A percentile compares a stretch with the other conserved stretches of the same genome.
Evolutionary conservation across 2,113 vertebrate genomes (phyloP).

Genomic region (Chaetops frenatus): DNA sequence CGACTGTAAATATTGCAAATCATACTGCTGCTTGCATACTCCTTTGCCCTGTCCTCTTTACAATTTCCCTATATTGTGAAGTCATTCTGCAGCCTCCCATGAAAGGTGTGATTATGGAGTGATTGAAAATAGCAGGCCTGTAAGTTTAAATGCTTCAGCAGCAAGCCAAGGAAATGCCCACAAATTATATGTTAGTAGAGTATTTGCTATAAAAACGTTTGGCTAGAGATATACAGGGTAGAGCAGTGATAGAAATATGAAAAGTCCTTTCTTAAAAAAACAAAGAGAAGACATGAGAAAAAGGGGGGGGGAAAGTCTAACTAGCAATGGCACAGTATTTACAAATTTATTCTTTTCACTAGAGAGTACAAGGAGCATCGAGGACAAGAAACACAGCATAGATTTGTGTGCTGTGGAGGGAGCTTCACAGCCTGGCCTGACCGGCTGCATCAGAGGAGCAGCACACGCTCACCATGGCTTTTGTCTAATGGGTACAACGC

Average conservation of each 20-base stretch:
- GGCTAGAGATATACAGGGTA: not conserved
- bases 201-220: not conserved
- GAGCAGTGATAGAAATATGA: not conserved
- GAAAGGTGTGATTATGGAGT: not conserved
- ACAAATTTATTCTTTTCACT: not conserved
- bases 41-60: not conserved
- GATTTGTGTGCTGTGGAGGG: not conserved
- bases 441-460: not conserved
- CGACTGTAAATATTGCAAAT: not conserved
- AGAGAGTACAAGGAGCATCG: not conserved
- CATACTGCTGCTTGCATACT: not conserved
- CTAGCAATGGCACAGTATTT: not conserved
- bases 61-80: not conserved
- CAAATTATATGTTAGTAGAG: not conserved
- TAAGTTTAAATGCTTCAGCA: not conserved
- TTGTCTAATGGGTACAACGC: accelerated
- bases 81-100: not conserved
- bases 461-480: accelerated
- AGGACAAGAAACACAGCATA: not conserved
- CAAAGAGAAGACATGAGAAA: not conserved
- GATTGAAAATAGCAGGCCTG: not conserved
- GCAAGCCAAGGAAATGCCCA: not conserved
- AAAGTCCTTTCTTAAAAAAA: not conserved
- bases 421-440: accelerated
- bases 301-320: not conserved